Evolutionary conservation across 2,797 vertebrate genomes (phyloP), one percentile per base, ranked within the genome.

Genomic region (Neopelma chrysocephalum): DNA sequence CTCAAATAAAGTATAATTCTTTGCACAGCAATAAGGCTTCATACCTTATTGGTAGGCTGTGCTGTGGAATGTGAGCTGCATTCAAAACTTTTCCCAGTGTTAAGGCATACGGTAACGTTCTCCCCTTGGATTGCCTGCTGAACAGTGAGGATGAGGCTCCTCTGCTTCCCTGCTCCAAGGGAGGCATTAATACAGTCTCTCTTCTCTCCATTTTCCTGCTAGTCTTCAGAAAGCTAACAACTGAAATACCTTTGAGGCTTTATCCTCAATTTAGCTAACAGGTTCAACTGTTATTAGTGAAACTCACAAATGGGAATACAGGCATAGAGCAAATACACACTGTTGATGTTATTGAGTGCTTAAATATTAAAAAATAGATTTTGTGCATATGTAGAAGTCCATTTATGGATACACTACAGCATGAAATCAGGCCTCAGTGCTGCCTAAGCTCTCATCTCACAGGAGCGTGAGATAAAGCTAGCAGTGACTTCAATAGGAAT

Each of bases 181-280:
- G 40, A 89, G 34, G 32, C 21, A 64, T 80, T 70, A 89, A 34
- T 82, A 34, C 9, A 42, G 57, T 43, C 65, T 94, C 26, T 90
- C 26, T 54, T 42, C 45, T 64, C 56, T 75, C 45, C 1, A 0
- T 68, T 88, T 92, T 45, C 43, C 20, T 83, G 23, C 42, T 42
- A 75, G 69, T 75, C 64, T 91, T 91, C 53, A 60, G 65, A 68
- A 87, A 42, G 78, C 57, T 84, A 70, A 87, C 58, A 92, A 54
- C 61, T 91, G 42, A 64, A 94, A 83, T 90, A 91, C 93, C 61
- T 89, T 71, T 85, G 92, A 73, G 92, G 82, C 47, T 89, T 96
- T 95, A 83, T 86, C 61, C 76, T 96, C 85, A 38, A 9, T 93
- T 91, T 86, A 94, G 43, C 89, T 48, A 82, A 60, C 43, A 83